These are phyloP conservation scores for Amphiura filiformis DNA, from an alignment of 35 echinoderm and acorn worm species.

Conservation along the genomic window DNA sequence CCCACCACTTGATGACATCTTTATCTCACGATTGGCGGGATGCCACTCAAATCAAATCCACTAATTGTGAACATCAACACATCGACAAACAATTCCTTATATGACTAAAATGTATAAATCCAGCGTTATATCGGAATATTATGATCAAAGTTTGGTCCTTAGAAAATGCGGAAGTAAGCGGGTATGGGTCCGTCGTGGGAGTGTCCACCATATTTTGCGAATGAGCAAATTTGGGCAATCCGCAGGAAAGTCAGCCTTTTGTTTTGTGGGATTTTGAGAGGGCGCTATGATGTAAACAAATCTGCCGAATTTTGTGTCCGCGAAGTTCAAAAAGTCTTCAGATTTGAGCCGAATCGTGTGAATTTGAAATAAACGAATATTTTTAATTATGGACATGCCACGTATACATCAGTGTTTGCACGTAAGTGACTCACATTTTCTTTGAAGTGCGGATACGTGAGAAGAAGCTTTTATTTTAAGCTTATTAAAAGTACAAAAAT, in stretches of 20 bases:
- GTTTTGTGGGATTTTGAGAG: neutral
- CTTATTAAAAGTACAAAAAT: too few species aligned
- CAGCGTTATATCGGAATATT: neutral
- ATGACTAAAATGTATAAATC: neutral
- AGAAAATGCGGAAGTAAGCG: neutral
- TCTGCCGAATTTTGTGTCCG: too few species aligned
- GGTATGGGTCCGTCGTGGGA: neutral
- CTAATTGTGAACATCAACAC: neutral
- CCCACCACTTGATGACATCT: neutral
- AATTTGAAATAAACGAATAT: too few species aligned
- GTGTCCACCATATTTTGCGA: conserved; percentile 4
- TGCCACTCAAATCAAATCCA: neutral
- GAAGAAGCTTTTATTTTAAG: too few species aligned
- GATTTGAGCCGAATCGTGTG: too few species aligned
- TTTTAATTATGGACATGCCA: neutral
- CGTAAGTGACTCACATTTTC: too few species aligned
- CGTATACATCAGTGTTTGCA: neutral
- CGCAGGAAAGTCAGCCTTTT: neutral
- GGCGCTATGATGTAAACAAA: too few species aligned
- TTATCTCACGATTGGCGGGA: neutral
- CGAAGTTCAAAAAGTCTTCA: too few species aligned
- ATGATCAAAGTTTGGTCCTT: neutral
- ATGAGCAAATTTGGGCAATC: neutral
- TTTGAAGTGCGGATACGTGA: too few species aligned
- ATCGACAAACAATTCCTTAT: neutral